Evolutionary conservation across 1,140 invertebrate genomes (phyloP).

Genomic region (Arion vulgaris): DNA sequence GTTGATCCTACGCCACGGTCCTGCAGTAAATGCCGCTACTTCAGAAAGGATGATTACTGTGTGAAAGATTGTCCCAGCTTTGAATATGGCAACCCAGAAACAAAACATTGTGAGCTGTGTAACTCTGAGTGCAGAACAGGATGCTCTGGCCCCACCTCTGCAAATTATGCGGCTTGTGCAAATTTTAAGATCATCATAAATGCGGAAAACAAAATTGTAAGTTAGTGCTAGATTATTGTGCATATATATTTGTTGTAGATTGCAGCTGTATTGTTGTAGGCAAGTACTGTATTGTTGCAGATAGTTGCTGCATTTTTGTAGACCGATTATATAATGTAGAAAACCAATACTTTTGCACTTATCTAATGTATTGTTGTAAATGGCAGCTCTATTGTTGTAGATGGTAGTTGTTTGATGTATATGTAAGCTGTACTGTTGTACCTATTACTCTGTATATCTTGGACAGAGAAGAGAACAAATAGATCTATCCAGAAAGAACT

Average conservation of each 20-base stretch:
- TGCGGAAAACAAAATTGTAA: conserved; percentile 63
- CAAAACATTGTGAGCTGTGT: conserved; percentile 53
- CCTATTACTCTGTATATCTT: too few species aligned
- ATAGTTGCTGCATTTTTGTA: not conserved
- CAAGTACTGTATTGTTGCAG: not conserved
- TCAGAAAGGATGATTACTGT: conserved; percentile 74
- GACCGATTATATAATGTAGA: too few species aligned
- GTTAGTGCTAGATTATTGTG: not conserved
- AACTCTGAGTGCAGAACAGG: conserved; percentile 86
- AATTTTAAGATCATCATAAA: conserved; percentile 85
- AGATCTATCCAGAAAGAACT: too few species aligned
- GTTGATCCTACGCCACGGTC: conserved; percentile 76
- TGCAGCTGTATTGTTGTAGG: not conserved
- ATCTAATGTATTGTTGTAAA: too few species aligned
- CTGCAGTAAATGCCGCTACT: conserved; percentile 62
- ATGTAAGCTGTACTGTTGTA: too few species aligned
- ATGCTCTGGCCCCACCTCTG: conserved; percentile 84
- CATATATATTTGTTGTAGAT: not conserved
- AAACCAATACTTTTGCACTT: too few species aligned
- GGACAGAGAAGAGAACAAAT: too few species aligned
- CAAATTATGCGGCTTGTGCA: conserved; percentile 86
- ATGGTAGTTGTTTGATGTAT: too few species aligned
- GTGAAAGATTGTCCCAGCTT: conserved; percentile 79
- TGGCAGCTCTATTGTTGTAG: too few species aligned
- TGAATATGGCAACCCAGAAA: conserved; percentile 41